These are phyloP conservation scores for Tupaia chinensis DNA, from an alignment of 2,113 vertebrate genomes.

Conservation along the genomic window DNA sequence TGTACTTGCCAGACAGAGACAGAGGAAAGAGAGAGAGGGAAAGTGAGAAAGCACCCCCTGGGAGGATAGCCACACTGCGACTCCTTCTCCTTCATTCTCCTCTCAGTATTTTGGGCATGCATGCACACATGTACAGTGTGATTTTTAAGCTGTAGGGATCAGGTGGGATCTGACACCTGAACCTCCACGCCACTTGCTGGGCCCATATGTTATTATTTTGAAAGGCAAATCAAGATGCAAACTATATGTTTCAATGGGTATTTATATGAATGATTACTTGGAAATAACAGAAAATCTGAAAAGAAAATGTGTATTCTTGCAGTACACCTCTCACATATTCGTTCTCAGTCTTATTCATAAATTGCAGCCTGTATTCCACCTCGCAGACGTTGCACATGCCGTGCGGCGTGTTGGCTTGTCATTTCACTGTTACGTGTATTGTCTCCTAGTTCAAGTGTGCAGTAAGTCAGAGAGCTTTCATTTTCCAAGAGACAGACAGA, in stretches of 20 bases:
- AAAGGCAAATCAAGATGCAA: not conserved
- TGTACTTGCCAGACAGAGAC: no score
- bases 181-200: no score
- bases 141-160: no score
- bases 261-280: not conserved
- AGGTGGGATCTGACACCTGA: no score
- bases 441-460: not conserved
- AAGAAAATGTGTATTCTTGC: not conserved
- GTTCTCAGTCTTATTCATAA: not conserved
- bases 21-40: no score
- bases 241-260: not conserved
- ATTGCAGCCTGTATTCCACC: not conserved
- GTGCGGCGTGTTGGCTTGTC: not conserved
- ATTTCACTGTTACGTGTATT: slow-evolving; percentile 30
- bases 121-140: no score
- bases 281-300: not conserved
- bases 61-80: no score
- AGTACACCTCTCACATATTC: not conserved
- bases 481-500: not conserved
- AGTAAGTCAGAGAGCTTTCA: not conserved
- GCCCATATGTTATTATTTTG: not conserved
- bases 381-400: not conserved
- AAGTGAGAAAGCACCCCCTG: no score
- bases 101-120: no score
- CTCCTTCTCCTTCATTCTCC: no score